Evolutionary conservation across 2,797 vertebrate species (phyloP).

Genomic region (Taenioides sp.): DNA sequence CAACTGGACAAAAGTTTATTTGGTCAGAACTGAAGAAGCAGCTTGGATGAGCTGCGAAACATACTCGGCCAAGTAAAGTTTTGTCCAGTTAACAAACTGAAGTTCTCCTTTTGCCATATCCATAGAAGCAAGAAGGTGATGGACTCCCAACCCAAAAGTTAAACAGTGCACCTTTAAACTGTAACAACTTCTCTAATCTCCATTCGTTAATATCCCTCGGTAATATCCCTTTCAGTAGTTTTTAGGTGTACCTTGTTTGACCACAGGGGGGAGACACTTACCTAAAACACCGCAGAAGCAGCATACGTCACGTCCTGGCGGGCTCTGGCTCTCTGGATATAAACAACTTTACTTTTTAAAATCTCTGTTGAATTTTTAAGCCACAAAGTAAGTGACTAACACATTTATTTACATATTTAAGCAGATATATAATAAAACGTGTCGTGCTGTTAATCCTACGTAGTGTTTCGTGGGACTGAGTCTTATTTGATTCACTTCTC

Average conservation of each 20-base stretch:
- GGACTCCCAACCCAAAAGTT: too few relatives aligned
- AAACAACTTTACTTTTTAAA: background rate
- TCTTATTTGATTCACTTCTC: background rate
- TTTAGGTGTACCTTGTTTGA: background rate
- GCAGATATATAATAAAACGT: background rate
- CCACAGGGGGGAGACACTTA: background rate
- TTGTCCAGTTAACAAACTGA: too few relatives aligned
- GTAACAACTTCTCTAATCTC: too few relatives aligned
- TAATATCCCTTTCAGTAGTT: too few relatives aligned
- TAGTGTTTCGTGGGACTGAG: background rate
- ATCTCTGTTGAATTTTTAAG: background rate
- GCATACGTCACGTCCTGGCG: constrained; percentile 9
- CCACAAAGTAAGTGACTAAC: background rate
- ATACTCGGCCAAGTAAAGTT: too few relatives aligned
- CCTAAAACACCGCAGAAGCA: background rate
- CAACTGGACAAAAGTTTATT: too few relatives aligned
- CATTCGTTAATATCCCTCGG: too few relatives aligned
- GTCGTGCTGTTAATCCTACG: background rate
- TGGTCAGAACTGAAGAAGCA: too few relatives aligned
- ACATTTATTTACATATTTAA: background rate
- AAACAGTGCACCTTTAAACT: too few relatives aligned
- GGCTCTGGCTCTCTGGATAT: background rate
- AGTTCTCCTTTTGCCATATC: too few relatives aligned
- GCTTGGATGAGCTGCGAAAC: too few relatives aligned
- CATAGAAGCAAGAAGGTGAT: too few relatives aligned